These are phyloP conservation scores for Cephus sareptanus DNA, from an alignment of 2,888 invertebrate genomes.

Conservation along the genomic window DNA sequence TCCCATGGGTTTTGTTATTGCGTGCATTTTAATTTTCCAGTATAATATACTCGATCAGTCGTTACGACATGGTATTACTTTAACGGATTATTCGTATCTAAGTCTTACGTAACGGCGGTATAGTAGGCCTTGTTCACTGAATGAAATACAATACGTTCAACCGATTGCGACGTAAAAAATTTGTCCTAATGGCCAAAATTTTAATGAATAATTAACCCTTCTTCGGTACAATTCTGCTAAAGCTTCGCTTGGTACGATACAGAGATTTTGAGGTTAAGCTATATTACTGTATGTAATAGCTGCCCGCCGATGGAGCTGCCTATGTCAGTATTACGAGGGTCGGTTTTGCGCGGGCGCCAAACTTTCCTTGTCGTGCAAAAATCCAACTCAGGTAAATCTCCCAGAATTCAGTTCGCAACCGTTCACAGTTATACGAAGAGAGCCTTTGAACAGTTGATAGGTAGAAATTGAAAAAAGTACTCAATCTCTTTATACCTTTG, in stretches of 20 bases:
- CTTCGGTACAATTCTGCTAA: not conserved
- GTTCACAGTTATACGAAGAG: not conserved
- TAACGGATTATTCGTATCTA: not conserved
- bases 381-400: not conserved
- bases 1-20: not conserved
- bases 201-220: not conserved
- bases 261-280: no score
- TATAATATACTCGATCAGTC: not conserved
- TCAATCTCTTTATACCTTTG: not conserved
- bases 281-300: not conserved
- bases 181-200: not conserved
- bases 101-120: not conserved
- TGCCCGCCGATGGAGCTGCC: not conserved
- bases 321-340: slow-evolving; percentile 6
- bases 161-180: not conserved
- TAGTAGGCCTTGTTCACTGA: not conserved
- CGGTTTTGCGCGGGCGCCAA: slow-evolving; percentile 26
- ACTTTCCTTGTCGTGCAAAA: not conserved
- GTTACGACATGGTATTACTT: not conserved
- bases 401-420: not conserved
- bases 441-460: not conserved
- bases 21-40: not conserved
- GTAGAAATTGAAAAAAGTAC: not conserved
- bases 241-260: not conserved
- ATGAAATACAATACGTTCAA: not conserved